Percentiles rank a stretch among this genome's conserved stretches.
These are phyloP conservation scores for Ceratosolen solmsi DNA, from an alignment of 1,140 invertebrate genomes.

Conservation along the genomic window DNA sequence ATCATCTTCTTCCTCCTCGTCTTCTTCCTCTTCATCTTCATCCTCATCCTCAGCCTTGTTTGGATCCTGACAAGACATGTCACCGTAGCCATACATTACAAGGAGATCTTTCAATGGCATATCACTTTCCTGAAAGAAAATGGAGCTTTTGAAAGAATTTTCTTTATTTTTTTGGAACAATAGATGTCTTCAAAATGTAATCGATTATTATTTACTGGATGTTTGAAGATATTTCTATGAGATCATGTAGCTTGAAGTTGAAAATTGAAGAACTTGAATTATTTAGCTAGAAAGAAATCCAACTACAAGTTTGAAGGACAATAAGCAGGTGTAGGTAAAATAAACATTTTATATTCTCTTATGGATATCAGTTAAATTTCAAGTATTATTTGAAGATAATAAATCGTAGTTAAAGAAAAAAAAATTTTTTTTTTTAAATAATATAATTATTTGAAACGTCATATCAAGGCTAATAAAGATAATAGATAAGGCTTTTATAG, in stretches of 20 bases:
- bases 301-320: not conserved
- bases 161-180: not conserved
- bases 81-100: slow-evolving; percentile 87
- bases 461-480: too few species aligned
- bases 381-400: too few species aligned
- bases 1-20: slow-evolving; percentile 67
- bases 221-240: slow-evolving; percentile 4
- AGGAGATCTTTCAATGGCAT: slow-evolving; percentile 95
- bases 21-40: slow-evolving; percentile 72
- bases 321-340: not conserved
- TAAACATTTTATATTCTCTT: not conserved
- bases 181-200: not conserved
- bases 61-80: slow-evolving; percentile 54
- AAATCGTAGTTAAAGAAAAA: too few species aligned
- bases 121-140: slow-evolving; percentile 78
- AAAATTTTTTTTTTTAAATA: too few species aligned
- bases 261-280: slow-evolving; percentile 6
- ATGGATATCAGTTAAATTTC: not conserved
- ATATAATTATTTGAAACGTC: too few species aligned
- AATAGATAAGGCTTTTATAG: too few species aligned
- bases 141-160: slow-evolving; percentile 1
- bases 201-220: slow-evolving; percentile 8
- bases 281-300: slow-evolving; percentile 5
- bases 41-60: slow-evolving; percentile 71
- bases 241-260: slow-evolving; percentile 6